Base-by-base conservation (phyloP, 2,888 invertebrate genomes). In the Drosophila meridiana region DNA sequence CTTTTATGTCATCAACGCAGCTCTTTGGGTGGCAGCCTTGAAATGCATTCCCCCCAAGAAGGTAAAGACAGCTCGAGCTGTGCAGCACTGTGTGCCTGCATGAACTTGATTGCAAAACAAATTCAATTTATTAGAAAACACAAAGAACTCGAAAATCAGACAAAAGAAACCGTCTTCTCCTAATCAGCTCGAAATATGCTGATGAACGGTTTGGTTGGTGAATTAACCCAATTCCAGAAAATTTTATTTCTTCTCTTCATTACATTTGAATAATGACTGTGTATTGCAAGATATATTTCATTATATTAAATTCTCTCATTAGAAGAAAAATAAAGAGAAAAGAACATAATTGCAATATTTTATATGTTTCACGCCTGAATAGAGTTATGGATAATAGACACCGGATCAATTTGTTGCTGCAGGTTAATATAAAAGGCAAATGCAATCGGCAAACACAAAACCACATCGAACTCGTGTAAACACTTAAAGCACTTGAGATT, bases 1-100 rank as follows among this genome's bases (percentile, higher is more conserved):
- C 78, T 65, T 78, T 78, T 78, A 78, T 78, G 77, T 78, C 74
- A 78, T 78, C 78, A 78, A 48, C 78, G 52, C 53, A 78, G 78
- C 77, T 66, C 62, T 62, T 56, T 66, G 69, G 55, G 45, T 14
- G 62, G 56, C 61, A 69, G 36, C 61, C 73, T 53, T 61, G 55
- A 58, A 69, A 65, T 73, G 74, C 74, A 78, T 59, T 69, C 64
- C 47, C 40, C n/a, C 34, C 50, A 36, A 52, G 57, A 36, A 60
- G 67, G 28, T 20, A 61, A n/a, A 53, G 7, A 30, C 14, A 58
- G 7, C 40, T 57, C 4, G 11, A 26, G 5, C 50, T 57, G 40
- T 26, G 13, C 42, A 36, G 14, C 30, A 14, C 8, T 43, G 36
- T 58, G 52, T 55, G 20, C 13, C 40, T 68, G 60, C 26, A 45